Evolutionary conservation across 2,888 invertebrate genomes (phyloP), one percentile per base, ranked within the genome.

Genomic region (Sarcophaga rosellei): DNA sequence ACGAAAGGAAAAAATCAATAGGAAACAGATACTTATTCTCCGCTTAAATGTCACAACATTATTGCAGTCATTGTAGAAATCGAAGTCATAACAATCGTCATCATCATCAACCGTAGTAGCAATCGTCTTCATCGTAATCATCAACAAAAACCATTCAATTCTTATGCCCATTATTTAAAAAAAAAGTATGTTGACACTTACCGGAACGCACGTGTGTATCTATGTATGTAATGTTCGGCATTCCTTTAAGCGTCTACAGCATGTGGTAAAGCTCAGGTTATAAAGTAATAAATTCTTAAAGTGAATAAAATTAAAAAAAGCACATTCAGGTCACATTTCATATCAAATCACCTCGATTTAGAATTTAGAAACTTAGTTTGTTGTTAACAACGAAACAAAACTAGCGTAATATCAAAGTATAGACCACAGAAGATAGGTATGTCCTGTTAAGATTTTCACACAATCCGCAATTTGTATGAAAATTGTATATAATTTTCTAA

Each of bases 1-100:
- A 61, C 20, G 75, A 23, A 47, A 62, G 59, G 63, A 89, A 89
- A 91, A 91, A 91, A 91, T 91, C 91, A 91, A 91, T 91, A 89
- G 89, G 89, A 90, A 92, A 91, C 91, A 91, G 91, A 91, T 90
- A 82, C 86, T 84, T 80, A 68, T 77, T 17, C 65, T 80, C 63
- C 53, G 84, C 80, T 86, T 77, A 74, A 82, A 70, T 75, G 84
- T 82, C 62, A 72, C 57, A 59, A 68, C 63, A 61, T 62, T 17
- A 62, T 80, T 81, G 47, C 25, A 81, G 81, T 81, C 84, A 76
- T 23, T 25, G 61, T 70, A 53, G 61, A 53, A 53, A 53, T 77
- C 44, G 21, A 35, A 53, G 62, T 47, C 70, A 44, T 70, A 68
- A 72, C 77, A 47, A 72, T 74, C 70, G 63, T 72, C 61, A 45